Base-by-base conservation (phyloP, 1,140 invertebrate genomes). In the Leptonema lineaticorne region DNA sequence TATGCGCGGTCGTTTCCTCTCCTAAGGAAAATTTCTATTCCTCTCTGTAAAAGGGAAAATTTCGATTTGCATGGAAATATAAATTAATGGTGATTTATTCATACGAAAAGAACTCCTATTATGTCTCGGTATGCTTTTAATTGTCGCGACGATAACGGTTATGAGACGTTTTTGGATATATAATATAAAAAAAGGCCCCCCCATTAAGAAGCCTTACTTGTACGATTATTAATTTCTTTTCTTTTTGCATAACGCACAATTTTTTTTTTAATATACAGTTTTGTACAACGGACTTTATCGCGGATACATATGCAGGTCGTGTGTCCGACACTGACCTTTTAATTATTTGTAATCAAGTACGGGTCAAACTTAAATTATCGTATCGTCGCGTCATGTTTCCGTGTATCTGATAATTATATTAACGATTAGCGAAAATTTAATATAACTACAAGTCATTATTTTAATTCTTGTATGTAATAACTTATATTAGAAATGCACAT, bases 81-180 rank as follows among this genome's bases (percentile, higher is more conserved):
- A 53, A 53, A 53, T 53, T 53, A 26, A 53, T 53, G 50, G 22
- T 53, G 50, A 53, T 53, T 53, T 53, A 53, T 53, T 53, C 50
- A 53, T 53, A 53, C 50, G 22, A 20, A 14, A 53, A 24, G 20
- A 24, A 22, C 50, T 24, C 50, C 50, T 53, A 53, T 53, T 53
- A 53, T 26, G 50, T 53, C 50, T 53, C 20, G 22, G 50, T 53
- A 24, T 53, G 22, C 50, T 53, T 53, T 53, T 53, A 53, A 53
- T 53, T 53, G 50, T 24, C 50, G 27, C 27, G 27, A 53, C 27
- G 20, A 53, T 53, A 53, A 53, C 27, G 20, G 50, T 20, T 9
- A 41, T 9, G 37, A 11, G 37, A 7, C 22, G 20, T 53, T 24
- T 24, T n/a, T 24, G 20, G 24, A 50, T n/a, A n/a, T n/a, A n/a